Conservation (phyloP, 2,113 vertebrate genomes). For the Pteruthius melanotis region DNA sequence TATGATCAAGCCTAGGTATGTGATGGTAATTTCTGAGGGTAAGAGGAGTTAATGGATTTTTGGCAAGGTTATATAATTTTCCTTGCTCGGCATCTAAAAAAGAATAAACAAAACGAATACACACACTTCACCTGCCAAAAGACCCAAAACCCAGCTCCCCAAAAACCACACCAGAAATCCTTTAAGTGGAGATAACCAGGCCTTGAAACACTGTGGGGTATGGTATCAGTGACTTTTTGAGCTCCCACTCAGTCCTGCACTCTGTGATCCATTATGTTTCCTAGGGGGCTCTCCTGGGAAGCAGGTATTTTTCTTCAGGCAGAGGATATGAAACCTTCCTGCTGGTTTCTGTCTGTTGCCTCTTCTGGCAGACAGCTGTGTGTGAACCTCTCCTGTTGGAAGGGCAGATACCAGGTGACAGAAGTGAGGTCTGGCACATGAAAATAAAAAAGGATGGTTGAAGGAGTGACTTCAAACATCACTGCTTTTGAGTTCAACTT, state of each 20-base stretch:
- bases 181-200: not conserved
- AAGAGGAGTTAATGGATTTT: not conserved
- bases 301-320: not conserved
- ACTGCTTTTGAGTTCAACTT: not conserved
- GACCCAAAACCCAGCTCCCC: not conserved
- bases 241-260: not conserved
- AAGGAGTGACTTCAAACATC: not conserved
- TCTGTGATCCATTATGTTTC: not conserved
- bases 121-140: not conserved
- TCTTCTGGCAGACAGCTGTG: not conserved
- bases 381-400: not conserved
- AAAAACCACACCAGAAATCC: not conserved
- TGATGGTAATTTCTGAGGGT: not conserved
- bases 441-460: not conserved
- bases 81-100: not conserved
- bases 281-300: not conserved
- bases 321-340: not conserved
- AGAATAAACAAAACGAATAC: not conserved
- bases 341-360: not conserved
- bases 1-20: not conserved
- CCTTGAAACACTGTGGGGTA: not conserved
- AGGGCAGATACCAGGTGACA: not conserved
- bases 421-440: not conserved
- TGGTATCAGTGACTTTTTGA: not conserved
- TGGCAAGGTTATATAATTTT: not conserved